Percentiles rank a stretch among this genome's conserved stretches.
Evolutionary conservation across 2,113 vertebrate genomes (phyloP).

Genomic region (Craseonycteris thonglongyai): DNA sequence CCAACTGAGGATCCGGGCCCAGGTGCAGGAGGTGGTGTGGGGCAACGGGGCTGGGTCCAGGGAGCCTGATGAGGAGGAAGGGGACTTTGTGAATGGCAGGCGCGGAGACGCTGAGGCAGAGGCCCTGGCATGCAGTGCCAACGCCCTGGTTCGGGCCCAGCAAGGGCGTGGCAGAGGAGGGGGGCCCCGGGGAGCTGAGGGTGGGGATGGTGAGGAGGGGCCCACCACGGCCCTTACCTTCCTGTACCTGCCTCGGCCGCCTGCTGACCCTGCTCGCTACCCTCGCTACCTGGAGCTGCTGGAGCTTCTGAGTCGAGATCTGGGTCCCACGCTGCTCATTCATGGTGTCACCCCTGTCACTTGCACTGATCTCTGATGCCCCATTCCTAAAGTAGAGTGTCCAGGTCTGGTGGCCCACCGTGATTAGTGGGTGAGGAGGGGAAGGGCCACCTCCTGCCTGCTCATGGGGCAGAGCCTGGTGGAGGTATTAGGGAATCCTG

Average conservation of each 20-base stretch:
- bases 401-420: not conserved
- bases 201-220: conserved; percentile 67
- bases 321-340: conserved; percentile 89
- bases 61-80: conserved; percentile 39
- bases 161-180: conserved; percentile 57
- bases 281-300: conserved; percentile 84
- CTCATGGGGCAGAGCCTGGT: conserved; percentile 74
- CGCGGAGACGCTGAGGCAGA: not conserved
- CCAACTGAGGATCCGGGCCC: conserved; percentile 88
- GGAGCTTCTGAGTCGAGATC: conserved; percentile 81
- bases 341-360: conserved; percentile 91
- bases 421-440: conserved; percentile 59
- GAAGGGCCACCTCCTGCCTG: conserved; percentile 73
- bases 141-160: conserved; percentile 52
- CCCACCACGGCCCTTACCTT: conserved; percentile 86
- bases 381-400: not conserved
- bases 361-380: conserved; percentile 90
- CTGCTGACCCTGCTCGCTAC: conserved; percentile 75
- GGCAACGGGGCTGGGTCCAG: conserved; percentile 79
- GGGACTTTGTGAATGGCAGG: conserved; percentile 40
- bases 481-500: not conserved
- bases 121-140: conserved; percentile 21
- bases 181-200: conserved; percentile 77
- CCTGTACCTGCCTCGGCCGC: conserved; percentile 89
- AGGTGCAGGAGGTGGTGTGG: conserved; percentile 89